These are phyloP conservation scores for Myiotriccus ornatus DNA, from an alignment of 2,797 vertebrate genomes.

Conservation along the genomic window DNA sequence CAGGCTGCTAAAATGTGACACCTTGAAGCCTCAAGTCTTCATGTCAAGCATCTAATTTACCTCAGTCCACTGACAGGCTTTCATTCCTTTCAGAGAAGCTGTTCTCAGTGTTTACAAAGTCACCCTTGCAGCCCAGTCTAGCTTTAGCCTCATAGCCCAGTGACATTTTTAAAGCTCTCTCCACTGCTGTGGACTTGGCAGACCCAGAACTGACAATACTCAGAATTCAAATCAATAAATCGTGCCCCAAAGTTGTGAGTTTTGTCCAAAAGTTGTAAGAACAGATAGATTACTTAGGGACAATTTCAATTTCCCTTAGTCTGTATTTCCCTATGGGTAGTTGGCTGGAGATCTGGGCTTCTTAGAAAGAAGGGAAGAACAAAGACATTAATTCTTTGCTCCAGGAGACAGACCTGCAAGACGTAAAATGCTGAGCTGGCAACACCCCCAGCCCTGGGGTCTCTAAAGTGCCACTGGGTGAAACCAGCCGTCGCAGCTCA, in stretches of 20 bases:
- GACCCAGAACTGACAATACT: neutral
- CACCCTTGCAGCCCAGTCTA: neutral
- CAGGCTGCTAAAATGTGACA: neutral
- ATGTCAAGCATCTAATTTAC: neutral
- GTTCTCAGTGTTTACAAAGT: neutral
- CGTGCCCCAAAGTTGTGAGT: neutral
- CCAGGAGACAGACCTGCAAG: conserved; percentile 2
- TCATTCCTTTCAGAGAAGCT: neutral
- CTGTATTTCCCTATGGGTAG: neutral
- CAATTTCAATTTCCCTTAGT: neutral
- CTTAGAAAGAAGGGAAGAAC: neutral
- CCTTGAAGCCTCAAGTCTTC: neutral
- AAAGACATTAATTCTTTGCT: conserved; percentile 35
- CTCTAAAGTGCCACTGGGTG: neutral
- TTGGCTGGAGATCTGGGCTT: neutral
- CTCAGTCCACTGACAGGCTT: neutral
- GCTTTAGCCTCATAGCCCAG: neutral
- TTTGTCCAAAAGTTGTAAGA: neutral
- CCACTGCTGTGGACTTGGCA: neutral
- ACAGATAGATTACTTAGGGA: neutral
- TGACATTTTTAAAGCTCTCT: neutral
- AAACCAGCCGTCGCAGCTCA: neutral
- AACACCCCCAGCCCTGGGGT: neutral
- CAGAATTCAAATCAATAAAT: neutral
- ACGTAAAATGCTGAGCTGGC: conserved; percentile 6